Percentiles rank a stretch among this genome's conserved stretches.
Conservation (phyloP, 1,140 invertebrate species). For the Caenorhabditis inopinata region DNA sequence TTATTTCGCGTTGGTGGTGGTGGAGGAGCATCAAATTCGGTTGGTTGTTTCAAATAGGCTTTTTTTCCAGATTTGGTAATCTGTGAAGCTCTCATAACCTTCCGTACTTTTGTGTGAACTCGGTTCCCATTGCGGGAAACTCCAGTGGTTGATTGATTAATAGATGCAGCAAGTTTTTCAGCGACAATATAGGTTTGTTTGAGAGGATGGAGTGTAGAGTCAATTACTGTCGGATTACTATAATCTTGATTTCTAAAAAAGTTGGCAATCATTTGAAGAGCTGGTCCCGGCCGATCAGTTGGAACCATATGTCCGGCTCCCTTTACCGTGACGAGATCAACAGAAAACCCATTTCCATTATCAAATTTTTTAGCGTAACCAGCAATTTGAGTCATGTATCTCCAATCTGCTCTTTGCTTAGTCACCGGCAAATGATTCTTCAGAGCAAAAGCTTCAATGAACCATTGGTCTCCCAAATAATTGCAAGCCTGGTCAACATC, state of each 20-base stretch:
- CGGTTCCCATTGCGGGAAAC: background rate
- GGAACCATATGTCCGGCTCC: constrained; percentile 72
- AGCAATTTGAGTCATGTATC: constrained; percentile 47
- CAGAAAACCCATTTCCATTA: background rate
- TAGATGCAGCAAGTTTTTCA: background rate
- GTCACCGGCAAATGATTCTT: background rate
- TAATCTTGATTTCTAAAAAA: constrained; percentile 56
- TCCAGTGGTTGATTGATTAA: constrained; percentile 3
- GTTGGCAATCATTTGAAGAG: constrained; percentile 66
- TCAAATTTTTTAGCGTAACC: constrained; percentile 47
- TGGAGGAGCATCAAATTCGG: background rate
- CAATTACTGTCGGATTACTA: constrained; percentile 3
- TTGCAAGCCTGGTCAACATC: constrained; percentile 71
- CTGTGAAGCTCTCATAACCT: background rate
- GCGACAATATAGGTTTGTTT: background rate
- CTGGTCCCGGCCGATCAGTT: constrained; percentile 68
- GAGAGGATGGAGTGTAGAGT: background rate
- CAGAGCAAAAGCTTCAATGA: constrained; percentile 59
- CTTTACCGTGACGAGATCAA: constrained; percentile 49
- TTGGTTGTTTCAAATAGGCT: background rate
- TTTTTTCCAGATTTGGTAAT: background rate
- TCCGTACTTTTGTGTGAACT: constrained; percentile 3
- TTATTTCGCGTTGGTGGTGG: constrained; percentile 27
- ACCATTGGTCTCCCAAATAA: constrained; percentile 71
- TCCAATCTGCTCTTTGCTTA: constrained; percentile 42